Percentiles rank a stretch among this genome's conserved stretches.
Evolutionary conservation across 2,888 invertebrate species (phyloP).

Genomic region (Himalopsyche kuldschensis): DNA sequence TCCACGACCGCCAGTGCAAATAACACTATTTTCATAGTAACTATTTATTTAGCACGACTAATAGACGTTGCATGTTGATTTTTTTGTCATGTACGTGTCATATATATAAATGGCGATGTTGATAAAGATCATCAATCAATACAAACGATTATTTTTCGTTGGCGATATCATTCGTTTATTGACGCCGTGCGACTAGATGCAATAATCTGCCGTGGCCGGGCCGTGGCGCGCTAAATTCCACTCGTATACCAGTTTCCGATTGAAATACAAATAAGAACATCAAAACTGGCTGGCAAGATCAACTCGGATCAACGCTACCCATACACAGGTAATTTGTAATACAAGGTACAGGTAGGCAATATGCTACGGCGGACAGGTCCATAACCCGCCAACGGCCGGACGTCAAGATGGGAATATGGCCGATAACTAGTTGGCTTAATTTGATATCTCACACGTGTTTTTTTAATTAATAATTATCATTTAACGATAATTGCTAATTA

Average conservation of each 20-base stretch:
- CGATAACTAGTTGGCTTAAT: not conserved
- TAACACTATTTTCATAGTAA: no score
- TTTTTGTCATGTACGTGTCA: not conserved
- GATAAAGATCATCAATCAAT: not conserved
- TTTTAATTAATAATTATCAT: not conserved
- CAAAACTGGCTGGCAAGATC: slow-evolving; percentile 24
- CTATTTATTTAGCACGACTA: not conserved
- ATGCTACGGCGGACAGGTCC: not conserved
- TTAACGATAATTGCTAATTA: not conserved
- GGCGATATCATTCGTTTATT: not conserved
- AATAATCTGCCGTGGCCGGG: not conserved
- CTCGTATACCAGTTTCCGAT: not conserved
- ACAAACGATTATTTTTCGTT: not conserved
- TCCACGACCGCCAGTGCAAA: no score
- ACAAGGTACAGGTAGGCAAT: not conserved
- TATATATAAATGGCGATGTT: not conserved
- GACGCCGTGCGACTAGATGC: not conserved
- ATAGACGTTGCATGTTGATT: not conserved
- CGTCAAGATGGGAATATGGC: not conserved
- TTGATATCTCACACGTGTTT: not conserved
- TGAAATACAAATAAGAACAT: not conserved
- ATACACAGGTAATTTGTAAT: not conserved
- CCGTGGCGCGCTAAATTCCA: not conserved
- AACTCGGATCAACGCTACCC: slow-evolving; percentile 12
- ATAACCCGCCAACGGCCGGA: not conserved